Base-by-base conservation (phyloP, 2,113 vertebrate species). In the Oryzias javanicus region DNA sequence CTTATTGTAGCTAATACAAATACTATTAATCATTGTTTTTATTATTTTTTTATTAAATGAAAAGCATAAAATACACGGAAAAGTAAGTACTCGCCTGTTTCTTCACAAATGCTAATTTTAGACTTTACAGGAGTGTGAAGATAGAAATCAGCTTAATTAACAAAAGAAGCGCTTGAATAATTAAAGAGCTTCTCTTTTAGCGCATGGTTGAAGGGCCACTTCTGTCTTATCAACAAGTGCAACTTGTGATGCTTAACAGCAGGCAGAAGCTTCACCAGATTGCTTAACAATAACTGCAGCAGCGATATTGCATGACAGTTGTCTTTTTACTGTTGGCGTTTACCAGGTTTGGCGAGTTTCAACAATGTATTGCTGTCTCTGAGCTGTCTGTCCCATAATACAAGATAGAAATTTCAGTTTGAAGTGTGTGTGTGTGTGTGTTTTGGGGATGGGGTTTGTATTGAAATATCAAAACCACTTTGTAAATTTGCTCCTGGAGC, bases 301-400 rank as follows among this genome's bases (percentile, higher is more conserved):
- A 54, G 77, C 87, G 90, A 88, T 83, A 80, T 27, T 84, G 89
- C 87, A 85, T 89, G 74, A 78, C 89, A 86, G 89, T 92, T 93
- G 91, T 92, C 91, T 89, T 91, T 92, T 84, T 62, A 8, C 87
- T 90, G 90, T 86, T 85, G 90, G 84, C 78, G 78, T 89, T 90
- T 92, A 91, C 90, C 86, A 93, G 85, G 77, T 90, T 89, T 89
- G 85, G 90, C 92, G 76, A 91, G 89, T 88, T 83, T 80, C 87
- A 88, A 90, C 89, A 92, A 77, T 86, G 88, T 80, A 78, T 85
- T 92, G 91, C 90, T 90, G 91, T 84, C 70, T 87, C 70, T 76
- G 80, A 85, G 75, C 53, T 68, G 78, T 78, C 61, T 76, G 87
- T 89, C 89, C 86, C 86, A 35, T 10, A 2, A 35, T 35, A 35